phyloP scores from a whole-genome alignment of 2,888 invertebrate genomes.

The Bombylius major region DNA sequence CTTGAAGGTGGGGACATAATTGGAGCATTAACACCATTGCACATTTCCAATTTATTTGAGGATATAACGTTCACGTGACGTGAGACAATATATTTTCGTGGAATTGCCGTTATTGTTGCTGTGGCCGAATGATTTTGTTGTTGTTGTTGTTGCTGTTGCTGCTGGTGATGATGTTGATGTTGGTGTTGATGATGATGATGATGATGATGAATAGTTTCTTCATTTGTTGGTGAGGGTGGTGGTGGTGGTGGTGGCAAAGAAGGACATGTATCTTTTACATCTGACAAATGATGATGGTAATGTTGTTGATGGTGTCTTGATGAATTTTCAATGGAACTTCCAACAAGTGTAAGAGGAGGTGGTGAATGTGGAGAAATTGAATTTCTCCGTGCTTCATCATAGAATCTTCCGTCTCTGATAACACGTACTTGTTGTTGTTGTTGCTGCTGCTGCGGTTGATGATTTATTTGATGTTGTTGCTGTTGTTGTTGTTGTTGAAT shows the following conservation, averaged over 20 bases:
- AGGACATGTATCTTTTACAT: neutral
- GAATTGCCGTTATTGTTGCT: conserved; percentile 11
- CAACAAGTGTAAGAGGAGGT: neutral
- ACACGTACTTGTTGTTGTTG: conserved; percentile 32
- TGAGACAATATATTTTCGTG: conserved; percentile 31
- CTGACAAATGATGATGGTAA: neutral
- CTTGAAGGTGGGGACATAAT: conserved; percentile 4
- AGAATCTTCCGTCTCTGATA: conserved; percentile 35
- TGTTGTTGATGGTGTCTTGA: conserved; percentile 7
- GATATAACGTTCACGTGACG: conserved; percentile 33
- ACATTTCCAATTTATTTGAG: conserved; percentile 18
- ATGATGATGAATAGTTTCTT: neutral
- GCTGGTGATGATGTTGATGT: neutral
- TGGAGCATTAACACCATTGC: neutral
- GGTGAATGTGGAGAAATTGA: conserved; percentile 13
- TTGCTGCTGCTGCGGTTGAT: conserved; percentile 22
- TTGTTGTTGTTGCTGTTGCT: conserved; percentile 8
- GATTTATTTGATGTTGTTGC: conserved; percentile 2
- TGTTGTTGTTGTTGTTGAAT: neutral
- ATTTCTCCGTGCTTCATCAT: conserved; percentile 24
- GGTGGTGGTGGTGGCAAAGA: neutral
- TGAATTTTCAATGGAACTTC: neutral
- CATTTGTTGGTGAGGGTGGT: neutral
- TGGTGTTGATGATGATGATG: neutral
- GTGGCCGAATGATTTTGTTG: conserved; percentile 12